Percentiles rank a stretch among this genome's conserved stretches.
phyloP scores from a whole-genome alignment of 2,113 vertebrate species.

The Petrocephalus zakoni region DNA sequence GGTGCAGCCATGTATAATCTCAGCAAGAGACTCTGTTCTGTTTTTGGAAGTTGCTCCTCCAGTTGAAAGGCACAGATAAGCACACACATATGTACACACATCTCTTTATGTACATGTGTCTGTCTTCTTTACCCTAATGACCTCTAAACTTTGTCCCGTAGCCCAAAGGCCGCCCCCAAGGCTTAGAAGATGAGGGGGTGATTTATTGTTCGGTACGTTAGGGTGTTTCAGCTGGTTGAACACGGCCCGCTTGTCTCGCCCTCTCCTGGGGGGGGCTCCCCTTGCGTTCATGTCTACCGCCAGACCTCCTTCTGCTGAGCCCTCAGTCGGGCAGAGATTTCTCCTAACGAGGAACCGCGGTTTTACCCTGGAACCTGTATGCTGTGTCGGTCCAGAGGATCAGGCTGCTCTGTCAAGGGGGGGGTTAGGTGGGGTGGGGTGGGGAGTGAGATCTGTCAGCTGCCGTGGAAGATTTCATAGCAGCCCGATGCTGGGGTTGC shows the following conservation, averaged over 20 bases:
- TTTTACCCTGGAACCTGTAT: neutral
- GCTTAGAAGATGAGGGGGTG: constrained; percentile 5
- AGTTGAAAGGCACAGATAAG: neutral
- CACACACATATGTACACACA: neutral
- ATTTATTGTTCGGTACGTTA: neutral
- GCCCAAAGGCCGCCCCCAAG: neutral
- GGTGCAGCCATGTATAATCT: neutral
- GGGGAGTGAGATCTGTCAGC: neutral
- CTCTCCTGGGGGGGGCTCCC: neutral
- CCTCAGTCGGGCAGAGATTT: neutral
- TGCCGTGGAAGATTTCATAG: neutral
- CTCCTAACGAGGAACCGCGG: neutral
- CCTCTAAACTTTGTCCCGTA: neutral
- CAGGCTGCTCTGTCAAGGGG: neutral
- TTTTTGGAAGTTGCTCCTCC: neutral
- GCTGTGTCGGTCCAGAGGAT: neutral
- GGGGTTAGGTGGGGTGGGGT: neutral
- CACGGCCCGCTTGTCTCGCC: neutral
- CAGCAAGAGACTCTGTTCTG: neutral
- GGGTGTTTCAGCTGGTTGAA: neutral
- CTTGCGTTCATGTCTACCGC: neutral
- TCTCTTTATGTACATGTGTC: neutral
- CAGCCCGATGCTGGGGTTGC: neutral
- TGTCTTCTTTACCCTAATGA: neutral
- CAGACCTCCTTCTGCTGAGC: neutral